Base-by-base conservation (phyloP, 2,888 invertebrate species). In the Thera obeliscata region DNA sequence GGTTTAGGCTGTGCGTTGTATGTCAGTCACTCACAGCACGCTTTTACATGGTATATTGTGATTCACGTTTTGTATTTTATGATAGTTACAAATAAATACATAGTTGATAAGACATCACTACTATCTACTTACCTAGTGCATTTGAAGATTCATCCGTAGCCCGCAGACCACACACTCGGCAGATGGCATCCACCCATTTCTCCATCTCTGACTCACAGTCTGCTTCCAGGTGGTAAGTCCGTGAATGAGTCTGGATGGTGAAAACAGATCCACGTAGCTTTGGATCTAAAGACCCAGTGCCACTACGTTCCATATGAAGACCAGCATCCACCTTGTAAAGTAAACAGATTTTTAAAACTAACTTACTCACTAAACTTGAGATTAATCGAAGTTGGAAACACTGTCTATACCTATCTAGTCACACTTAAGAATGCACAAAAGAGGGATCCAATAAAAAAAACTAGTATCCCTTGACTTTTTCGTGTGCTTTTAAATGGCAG, bases 171-270 rank as follows among this genome's bases (percentile, higher is more conserved):
- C 98, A 99, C 54, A 98, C 98, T 87, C 96, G 96, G 87, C 99
- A 99, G 76, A 99, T 97, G 70, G 97, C 97, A 82, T 97, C 97
- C 8, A 99, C 98, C 99, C 99, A 99, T 86, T 96, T 96, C 78
- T 96, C 97, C 98, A 99, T 98, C 81, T 98, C 98, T 56, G 95
- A 95, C 85, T 98, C 98, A 46, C 96, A 96, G 78, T 98, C 98
- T 0, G 98, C 98, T 68, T 98, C 98, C 76, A 99, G 94, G 87
- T 98, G 98, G 86, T 98, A 99, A 46, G 96, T 97, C 76, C 99
- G 95, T 74, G 97, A 96, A 48, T 97, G 97, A 61, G 98, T 98
- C 85, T 97, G 96, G 50, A 98, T 96, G 78, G 97, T 97, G 85
- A 98, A 98, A 93, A 98, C 98, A 0, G 91, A 93, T 1, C 94